A percentile compares a stretch with the other conserved stretches of the same genome.
Evolutionary conservation across 2,797 vertebrate genomes (phyloP).

Genomic region (Paguma larvata): DNA sequence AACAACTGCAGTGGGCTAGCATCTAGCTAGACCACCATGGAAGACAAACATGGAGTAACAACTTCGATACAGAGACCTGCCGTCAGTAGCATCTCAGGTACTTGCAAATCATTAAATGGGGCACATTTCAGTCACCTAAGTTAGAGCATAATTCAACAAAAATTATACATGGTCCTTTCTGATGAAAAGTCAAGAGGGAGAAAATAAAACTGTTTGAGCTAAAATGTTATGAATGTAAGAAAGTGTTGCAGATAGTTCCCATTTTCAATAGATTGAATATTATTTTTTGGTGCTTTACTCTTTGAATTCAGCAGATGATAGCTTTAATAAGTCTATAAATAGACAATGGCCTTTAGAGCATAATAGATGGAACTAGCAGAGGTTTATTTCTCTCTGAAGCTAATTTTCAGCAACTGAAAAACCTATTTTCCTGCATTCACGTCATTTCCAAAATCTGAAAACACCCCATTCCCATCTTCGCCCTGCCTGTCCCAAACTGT

Average conservation of each 20-base stretch:
- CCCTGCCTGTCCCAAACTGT: background rate
- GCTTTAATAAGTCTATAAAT: slow-evolving; percentile 19
- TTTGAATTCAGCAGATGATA: slow-evolving; percentile 7
- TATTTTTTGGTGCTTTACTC: background rate
- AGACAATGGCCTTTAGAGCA: background rate
- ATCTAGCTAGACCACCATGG: slow-evolving; percentile 1
- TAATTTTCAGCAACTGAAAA: slow-evolving; percentile 2
- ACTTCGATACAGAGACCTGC: background rate
- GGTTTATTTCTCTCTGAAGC: background rate
- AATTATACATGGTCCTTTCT: background rate
- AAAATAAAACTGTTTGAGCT: background rate
- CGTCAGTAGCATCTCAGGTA: background rate
- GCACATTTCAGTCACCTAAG: background rate
- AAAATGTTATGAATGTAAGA: background rate
- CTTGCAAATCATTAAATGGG: background rate
- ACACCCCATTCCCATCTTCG: background rate
- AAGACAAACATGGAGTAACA: background rate
- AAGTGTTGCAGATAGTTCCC: background rate
- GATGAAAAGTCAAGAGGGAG: background rate
- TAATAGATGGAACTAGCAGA: background rate
- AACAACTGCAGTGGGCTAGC: background rate
- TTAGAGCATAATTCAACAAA: background rate
- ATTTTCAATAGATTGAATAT: background rate
- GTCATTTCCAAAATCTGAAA: background rate
- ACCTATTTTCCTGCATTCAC: background rate